Base-by-base conservation (phyloP, 1,140 invertebrate species). In the Dufourea novaeangliae region DNA sequence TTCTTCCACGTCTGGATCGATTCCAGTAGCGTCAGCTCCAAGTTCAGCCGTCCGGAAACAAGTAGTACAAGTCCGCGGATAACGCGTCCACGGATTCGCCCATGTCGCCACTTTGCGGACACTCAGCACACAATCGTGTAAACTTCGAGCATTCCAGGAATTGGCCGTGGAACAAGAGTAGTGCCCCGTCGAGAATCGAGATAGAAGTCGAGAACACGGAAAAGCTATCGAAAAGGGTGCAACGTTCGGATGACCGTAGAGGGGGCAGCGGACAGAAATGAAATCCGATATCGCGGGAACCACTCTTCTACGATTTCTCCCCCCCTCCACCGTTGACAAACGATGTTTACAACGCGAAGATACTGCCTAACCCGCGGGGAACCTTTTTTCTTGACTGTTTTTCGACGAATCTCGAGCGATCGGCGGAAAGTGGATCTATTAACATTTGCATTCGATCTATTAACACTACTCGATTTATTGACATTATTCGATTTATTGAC, bases 141-240 rank as follows among this genome's bases (percentile, higher is more conserved):
- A 44, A 22, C 11, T 7, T 17, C n/a, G 12, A 10, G 34, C 34
- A 37, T 34, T 20, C 27, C 12, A n/a, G n/a, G n/a, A n/a, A n/a
- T n/a, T n/a, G n/a, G n/a, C n/a, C n/a, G 3, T 0, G 12, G 4
- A 25, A 25, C 29, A 12, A 50, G 22, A 27, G 7, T 10, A 59
- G 10, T 25, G 8, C 34, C 14, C 62, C 27, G 66, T 52, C 29
- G 22, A 52, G 10, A 12, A 52, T 52, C 22, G 50, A 22, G n/a
- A 44, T 3, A 12, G 0, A 17, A n/a, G 17, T 50, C 5, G 17
- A 50, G 34, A 66, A 82, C 64, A 69, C 34, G 46, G 64, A 27
- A 73, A 78, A 27, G 63, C 75, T 54, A 64, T 78, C 78, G 56
- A 52, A 78, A 41, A 22, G 56, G 44, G 52, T 67, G 75, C 67